A percentile compares a stretch with the other conserved stretches of the same genome.
phyloP scores from a whole-genome alignment of 2,888 invertebrate genomes.

The Cheilosia variabilis region DNA sequence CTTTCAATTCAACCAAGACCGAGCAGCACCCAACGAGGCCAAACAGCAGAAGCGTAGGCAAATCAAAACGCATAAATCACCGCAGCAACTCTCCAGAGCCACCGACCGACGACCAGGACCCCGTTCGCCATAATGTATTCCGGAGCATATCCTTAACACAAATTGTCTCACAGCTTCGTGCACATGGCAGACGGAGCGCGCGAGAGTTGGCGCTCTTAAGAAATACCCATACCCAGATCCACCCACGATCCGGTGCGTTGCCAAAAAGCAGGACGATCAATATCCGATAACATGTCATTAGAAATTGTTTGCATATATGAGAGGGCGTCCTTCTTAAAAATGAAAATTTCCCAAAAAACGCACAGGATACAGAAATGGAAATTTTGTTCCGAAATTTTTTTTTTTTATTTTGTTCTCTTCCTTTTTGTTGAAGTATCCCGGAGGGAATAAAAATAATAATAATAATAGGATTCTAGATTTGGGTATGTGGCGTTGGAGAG shows the following conservation, averaged over 20 bases:
- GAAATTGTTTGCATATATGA: slow-evolving; percentile 73
- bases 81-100: slow-evolving; percentile 71
- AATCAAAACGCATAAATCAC: slow-evolving; percentile 82
- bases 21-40: slow-evolving; percentile 72
- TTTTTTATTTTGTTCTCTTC: slow-evolving; percentile 23
- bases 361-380: slow-evolving; percentile 69
- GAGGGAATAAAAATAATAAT: slow-evolving; percentile 79
- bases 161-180: slow-evolving; percentile 81
- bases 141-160: slow-evolving; percentile 84
- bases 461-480: slow-evolving; percentile 75
- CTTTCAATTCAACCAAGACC: slow-evolving; percentile 62
- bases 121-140: slow-evolving; percentile 83
- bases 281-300: slow-evolving; percentile 76
- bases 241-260: slow-evolving; percentile 54
- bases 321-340: slow-evolving; percentile 31
- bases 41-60: slow-evolving; percentile 68
- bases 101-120: slow-evolving; percentile 65
- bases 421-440: slow-evolving; percentile 75
- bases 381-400: slow-evolving; percentile 46
- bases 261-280: slow-evolving; percentile 73
- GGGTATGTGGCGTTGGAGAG: slow-evolving; percentile 45
- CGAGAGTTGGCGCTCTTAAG: slow-evolving; percentile 30
- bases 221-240: slow-evolving; percentile 21
- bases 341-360: slow-evolving; percentile 33
- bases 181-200: slow-evolving; percentile 38